These are phyloP conservation scores for Cettia cetti DNA, from an alignment of 2,113 vertebrate genomes.

Conservation along the genomic window DNA sequence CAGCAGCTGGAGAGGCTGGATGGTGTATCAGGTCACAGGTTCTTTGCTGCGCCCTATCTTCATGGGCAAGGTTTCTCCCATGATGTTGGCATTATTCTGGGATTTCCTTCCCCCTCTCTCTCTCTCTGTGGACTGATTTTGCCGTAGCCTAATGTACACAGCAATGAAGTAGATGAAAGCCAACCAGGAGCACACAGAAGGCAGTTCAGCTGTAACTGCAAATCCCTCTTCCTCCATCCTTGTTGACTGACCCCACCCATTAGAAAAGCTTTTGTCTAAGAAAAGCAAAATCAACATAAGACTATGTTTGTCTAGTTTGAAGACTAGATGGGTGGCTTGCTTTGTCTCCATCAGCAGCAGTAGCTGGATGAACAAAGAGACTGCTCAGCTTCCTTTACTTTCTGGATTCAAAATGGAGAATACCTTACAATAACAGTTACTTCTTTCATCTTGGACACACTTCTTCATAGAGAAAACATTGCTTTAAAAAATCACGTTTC, in stretches of 20 bases:
- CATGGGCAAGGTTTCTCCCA: not conserved
- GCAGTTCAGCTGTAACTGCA: slow-evolving; percentile 43
- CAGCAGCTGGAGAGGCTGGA: not conserved
- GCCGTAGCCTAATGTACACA: slow-evolving; percentile 1
- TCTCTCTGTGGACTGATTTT: not conserved
- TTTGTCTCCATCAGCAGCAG: slow-evolving; percentile 66
- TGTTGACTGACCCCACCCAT: slow-evolving; percentile 26
- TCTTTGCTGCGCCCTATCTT: not conserved
- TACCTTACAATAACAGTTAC: slow-evolving; percentile 19
- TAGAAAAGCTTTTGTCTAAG: slow-evolving; percentile 50
- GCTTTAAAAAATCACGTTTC: not conserved
- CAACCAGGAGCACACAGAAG: slow-evolving; percentile 26
- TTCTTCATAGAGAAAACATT: not conserved
- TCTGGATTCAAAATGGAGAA: slow-evolving; percentile 40
- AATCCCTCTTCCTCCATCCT: slow-evolving; percentile 47
- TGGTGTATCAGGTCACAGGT: not conserved
- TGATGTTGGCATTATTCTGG: not conserved
- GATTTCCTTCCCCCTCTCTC: not conserved
- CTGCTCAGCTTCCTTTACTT: slow-evolving; percentile 48
- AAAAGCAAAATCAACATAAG: slow-evolving; percentile 53
- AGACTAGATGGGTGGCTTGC: not conserved
- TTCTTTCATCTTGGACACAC: not conserved
- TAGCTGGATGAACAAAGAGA: slow-evolving; percentile 62
- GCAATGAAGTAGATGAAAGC: slow-evolving; percentile 58
- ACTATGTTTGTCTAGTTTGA: not conserved